Base-by-base conservation (phyloP, 2,113 vertebrate species). In the Sebastes fasciatus region DNA sequence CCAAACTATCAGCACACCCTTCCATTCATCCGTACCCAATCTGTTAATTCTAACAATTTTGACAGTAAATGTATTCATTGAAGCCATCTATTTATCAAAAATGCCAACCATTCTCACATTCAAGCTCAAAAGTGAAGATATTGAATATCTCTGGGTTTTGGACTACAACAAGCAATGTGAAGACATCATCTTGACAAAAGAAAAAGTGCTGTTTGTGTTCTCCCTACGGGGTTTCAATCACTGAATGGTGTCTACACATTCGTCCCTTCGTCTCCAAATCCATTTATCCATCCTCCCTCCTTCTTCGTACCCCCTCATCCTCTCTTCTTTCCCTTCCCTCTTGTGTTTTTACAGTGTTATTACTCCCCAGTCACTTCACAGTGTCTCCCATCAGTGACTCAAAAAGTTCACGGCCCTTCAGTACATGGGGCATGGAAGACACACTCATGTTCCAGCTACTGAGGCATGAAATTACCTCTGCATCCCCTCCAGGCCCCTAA, bases 391-490 rank as follows among this genome's bases (percentile, higher is more conserved):
- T 86, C 78, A 74, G 55, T 17, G 67, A 40, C 77, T 68, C 45
- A 0, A 64, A 40, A 40, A 8, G 65, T 34, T 65, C 83, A 82
- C 55, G 49, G 66, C 69, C 75, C 76, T 72, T 84, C 72, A 71
- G 67, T 43, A 68, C 26, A 2, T 4, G 55, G 67, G 75, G 64
- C 43, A 60, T 80, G 79, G 55, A 68, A 77, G 80, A 77, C 68
- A 2, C 76, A 54, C 60, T 79, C 73, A 26, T 75, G 86, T 86
- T 91, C 69, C 79, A 72, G 76, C 83, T 86, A 86, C 65, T 87
- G 86, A 90, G 86, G 89, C 91, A 89, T 93, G 88, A 94, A 94
- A 95, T 95, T 91, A 85, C 86, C 80, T 78, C 78, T 19, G 69
- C 19, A 46, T 48, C 75, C 75, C 88, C 83, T 23, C 17, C 16